Percentiles rank a stretch among this genome's conserved stretches.
Conservation (phyloP, 2,797 vertebrate genomes). For the Hemitrygon akajei region DNA sequence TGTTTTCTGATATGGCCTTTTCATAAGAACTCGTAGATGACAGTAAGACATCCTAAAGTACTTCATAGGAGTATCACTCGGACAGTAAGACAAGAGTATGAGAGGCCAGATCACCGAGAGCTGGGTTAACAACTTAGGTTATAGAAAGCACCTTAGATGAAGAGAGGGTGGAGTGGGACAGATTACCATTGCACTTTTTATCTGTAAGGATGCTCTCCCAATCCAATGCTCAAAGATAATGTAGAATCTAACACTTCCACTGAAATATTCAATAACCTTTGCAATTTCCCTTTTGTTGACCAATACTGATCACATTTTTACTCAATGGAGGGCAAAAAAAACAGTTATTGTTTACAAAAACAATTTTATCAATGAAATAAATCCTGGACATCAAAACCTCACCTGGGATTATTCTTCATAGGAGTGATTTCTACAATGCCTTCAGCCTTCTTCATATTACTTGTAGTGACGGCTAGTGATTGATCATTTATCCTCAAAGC, state of each 20-base stretch:
- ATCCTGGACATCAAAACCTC: conserved; percentile 31
- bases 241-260: background rate
- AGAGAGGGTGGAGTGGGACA: background rate
- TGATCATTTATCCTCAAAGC: conserved; percentile 53
- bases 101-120: background rate
- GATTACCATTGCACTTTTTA: background rate
- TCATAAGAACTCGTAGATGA: background rate
- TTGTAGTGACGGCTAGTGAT: conserved; percentile 53
- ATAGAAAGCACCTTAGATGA: background rate
- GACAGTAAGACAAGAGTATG: background rate
- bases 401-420: conserved; percentile 49
- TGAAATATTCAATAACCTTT: background rate
- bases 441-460: conserved; percentile 48
- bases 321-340: background rate
- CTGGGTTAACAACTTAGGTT: background rate
- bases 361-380: conserved; percentile 29
- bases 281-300: background rate
- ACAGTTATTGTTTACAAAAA: no score
- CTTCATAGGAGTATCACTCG: background rate
- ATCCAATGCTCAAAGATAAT: background rate
- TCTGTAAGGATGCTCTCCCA: background rate
- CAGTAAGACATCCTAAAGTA: background rate
- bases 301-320: background rate
- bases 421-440: conserved; percentile 51
- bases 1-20: background rate